A percentile compares a stretch with the other conserved stretches of the same genome.
These are phyloP conservation scores for Aphrophora alni DNA, from an alignment of 2,888 invertebrate genomes.

Conservation along the genomic window DNA sequence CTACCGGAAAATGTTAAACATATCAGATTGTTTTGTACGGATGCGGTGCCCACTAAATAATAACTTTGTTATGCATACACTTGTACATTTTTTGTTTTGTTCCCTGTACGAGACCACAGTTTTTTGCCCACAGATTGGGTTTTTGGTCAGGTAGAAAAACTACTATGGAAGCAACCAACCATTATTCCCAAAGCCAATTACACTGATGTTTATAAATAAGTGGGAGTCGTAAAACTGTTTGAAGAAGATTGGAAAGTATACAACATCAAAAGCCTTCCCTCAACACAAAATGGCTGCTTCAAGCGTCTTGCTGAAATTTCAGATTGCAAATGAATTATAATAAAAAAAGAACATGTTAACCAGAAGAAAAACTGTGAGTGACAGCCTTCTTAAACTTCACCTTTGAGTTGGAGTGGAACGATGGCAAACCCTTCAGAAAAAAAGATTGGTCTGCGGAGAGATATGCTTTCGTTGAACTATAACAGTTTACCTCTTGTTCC, in stretches of 20 bases:
- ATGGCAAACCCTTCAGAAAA: too few relatives aligned
- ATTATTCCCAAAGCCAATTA: conserved; percentile 43
- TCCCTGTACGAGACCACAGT: conserved; percentile 51
- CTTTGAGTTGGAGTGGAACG: too few relatives aligned
- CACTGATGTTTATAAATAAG: conserved; percentile 36
- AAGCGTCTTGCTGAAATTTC: conserved; percentile 3
- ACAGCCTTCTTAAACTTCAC: too few relatives aligned
- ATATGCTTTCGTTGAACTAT: too few relatives aligned
- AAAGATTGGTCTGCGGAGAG: too few relatives aligned
- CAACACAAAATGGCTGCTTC: conserved; percentile 18
- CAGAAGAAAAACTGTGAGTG: too few relatives aligned
- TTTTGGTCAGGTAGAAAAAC: conserved; percentile 51
- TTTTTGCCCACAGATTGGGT: conserved; percentile 50
- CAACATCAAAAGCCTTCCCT: background rate
- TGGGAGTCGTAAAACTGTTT: conserved; percentile 39
- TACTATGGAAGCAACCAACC: conserved; percentile 40
- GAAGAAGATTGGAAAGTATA: conserved; percentile 19
- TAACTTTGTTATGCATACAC: conserved; percentile 49
- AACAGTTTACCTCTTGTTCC: too few relatives aligned
- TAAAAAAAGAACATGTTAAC: background rate
- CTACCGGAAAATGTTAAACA: background rate
- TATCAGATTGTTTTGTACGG: conserved; percentile 16
- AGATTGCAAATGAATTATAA: background rate
- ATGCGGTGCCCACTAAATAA: conserved; percentile 50
- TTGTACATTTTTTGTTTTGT: conserved; percentile 49